Evolutionary conservation across 2,113 vertebrate genomes (phyloP).

Genomic region (Rutilus rutilus): DNA sequence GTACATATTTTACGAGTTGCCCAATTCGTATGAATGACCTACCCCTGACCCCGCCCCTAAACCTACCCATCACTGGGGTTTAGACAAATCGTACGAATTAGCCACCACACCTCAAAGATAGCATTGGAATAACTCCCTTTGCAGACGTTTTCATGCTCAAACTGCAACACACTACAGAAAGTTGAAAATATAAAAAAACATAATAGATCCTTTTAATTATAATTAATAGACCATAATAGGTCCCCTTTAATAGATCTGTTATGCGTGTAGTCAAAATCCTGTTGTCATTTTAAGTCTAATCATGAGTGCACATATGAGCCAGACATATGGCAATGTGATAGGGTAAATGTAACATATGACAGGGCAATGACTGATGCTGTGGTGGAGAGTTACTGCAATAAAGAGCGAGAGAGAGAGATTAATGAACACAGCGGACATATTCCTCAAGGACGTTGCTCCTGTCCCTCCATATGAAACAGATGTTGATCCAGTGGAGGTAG

Average conservation of each 20-base stretch:
- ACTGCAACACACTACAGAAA: too few species aligned
- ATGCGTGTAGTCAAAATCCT: neutral
- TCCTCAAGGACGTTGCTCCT: constrained; percentile 75
- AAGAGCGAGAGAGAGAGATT: constrained; percentile 60
- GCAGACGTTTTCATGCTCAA: too few species aligned
- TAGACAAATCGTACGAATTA: too few species aligned
- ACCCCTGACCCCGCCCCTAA: too few species aligned
- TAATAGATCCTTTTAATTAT: neutral
- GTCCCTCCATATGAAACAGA: constrained; percentile 71
- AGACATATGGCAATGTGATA: constrained; percentile 26
- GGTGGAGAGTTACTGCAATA: constrained; percentile 19
- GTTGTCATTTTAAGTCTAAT: constrained; percentile 4
- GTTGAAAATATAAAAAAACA: neutral
- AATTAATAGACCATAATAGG: too few species aligned
- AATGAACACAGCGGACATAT: constrained; percentile 61
- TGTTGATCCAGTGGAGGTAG: constrained; percentile 73
- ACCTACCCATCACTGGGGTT: too few species aligned
- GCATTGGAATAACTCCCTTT: too few species aligned
- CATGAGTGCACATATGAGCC: constrained; percentile 9
- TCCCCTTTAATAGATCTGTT: neutral
- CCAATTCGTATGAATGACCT: too few species aligned
- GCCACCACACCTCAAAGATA: too few species aligned
- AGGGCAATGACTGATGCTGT: constrained; percentile 32
- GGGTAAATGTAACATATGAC: constrained; percentile 34
- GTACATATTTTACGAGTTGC: too few species aligned